Conservation (phyloP, 2,888 invertebrate species). For the Sthenelais limicola region DNA sequence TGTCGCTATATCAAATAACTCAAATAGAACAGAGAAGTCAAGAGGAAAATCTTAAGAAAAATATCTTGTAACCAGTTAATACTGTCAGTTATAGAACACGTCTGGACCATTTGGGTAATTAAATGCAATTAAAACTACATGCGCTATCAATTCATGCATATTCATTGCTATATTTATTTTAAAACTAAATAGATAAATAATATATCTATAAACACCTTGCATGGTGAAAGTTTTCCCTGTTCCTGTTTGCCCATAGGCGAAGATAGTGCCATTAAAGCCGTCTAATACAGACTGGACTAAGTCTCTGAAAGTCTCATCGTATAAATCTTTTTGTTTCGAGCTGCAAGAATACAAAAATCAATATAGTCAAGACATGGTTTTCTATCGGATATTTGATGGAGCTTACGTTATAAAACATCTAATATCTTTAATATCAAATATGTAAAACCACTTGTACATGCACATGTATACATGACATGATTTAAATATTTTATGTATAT, state of each 20-base stretch:
- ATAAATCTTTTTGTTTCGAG: slow-evolving; percentile 91
- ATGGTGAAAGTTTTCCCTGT: slow-evolving; percentile 87
- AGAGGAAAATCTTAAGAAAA: no score
- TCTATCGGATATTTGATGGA: no score
- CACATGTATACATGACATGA: no score
- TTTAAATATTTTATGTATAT: no score
- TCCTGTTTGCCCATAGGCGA: slow-evolving; percentile 99
- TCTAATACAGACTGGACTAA: slow-evolving; percentile 95
- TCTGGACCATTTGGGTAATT: no score
- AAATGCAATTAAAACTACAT: not conserved
- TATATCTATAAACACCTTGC: slow-evolving; percentile 74
- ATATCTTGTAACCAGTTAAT: no score
- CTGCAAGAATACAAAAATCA: slow-evolving; percentile 68
- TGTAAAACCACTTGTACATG: no score
- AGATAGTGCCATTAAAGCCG: slow-evolving; percentile 99
- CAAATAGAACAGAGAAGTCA: no score
- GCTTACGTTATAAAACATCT: no score
- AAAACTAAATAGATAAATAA: not conserved
- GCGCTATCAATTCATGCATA: not conserved
- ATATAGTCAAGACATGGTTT: no score
- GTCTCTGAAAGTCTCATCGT: slow-evolving; percentile 96
- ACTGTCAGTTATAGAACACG: no score
- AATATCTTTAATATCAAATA: no score
- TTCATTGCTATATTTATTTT: not conserved
- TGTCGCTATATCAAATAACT: not conserved